Evolutionary conservation across 2,888 invertebrate genomes (phyloP), one percentile per base, ranked within the genome.

Genomic region (Ashinkailepas kermadecensis): DNA sequence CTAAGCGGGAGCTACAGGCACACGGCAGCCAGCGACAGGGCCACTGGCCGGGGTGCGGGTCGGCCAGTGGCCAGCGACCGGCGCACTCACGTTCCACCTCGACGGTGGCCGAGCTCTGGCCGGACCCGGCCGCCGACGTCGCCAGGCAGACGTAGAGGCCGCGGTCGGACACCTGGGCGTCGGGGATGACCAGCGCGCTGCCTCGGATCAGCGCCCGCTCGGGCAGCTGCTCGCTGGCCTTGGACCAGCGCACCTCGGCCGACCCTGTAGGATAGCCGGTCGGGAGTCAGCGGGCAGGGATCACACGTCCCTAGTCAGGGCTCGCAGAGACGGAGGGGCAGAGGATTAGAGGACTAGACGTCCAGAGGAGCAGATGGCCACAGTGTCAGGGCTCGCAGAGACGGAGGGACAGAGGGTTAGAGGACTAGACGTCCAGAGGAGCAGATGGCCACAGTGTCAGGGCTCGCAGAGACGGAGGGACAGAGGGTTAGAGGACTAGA

Each of bases 141-240:
- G 93, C 95, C 23, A 91, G 90, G 86, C 97, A 98, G 13, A 93
- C 88, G 86, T 97, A 97, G 80, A 94, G 91, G 21, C 96, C 97
- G 81, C 93, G 90, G 87, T 97, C 96, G 10, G 78, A 86, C 82
- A 85, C 82, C 78, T 82, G 74, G 13, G 84, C 84, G 59, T 83
- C 82, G 39, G 58, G 81, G 70, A 84, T 83, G 54, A 82, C 78
- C 80, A 85, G 82, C 15, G 84, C 81, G 10, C 74, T 81, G n/a
- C 82, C 83, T 15, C 82, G 83, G 21, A 81, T 15, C 25, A 23
- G 13, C 13, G 65, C 59, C 12, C 58, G 56, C 56, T 58, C 74
- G 7, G 87, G 86, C 8, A 90, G 86, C 8, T 87, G 87, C 39
- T 87, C 88, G 67, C 88, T 87, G 18, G 87, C 91, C 89, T 93